Conservation (phyloP, 2,113 vertebrate species). For the Percina caprodes region DNA sequence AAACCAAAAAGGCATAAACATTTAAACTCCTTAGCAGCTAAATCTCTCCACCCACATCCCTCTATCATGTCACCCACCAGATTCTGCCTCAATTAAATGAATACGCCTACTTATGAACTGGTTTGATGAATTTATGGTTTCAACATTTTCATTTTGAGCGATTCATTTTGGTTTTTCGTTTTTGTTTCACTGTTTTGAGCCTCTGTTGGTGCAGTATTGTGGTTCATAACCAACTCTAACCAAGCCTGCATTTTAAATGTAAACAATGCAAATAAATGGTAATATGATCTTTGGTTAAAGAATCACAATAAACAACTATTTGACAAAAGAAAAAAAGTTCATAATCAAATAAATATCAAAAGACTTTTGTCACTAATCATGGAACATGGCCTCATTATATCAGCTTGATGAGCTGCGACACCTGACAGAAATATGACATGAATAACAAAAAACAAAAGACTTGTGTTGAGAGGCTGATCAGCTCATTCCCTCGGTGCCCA, state of each 20-base stretch:
- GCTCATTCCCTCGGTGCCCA: conserved; percentile 68
- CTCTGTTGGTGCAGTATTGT: background rate
- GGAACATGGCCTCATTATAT: conserved; percentile 82
- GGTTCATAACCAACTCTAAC: background rate
- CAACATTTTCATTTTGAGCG: conserved; percentile 10
- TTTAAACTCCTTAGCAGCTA: conserved; percentile 64
- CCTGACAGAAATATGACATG: conserved; percentile 78
- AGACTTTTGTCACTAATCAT: conserved; percentile 69
- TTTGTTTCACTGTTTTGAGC: background rate
- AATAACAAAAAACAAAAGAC: conserved; percentile 72
- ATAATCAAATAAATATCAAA: conserved; percentile 70
- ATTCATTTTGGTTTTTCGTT: conserved; percentile 6
- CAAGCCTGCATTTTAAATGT: conserved; percentile 11
- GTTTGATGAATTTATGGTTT: conserved; percentile 37
- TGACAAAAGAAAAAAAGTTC: conserved; percentile 46
- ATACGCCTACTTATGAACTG: conserved; percentile 55
- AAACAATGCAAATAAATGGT: conserved; percentile 21
- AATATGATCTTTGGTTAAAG: conserved; percentile 16
- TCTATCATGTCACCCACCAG: conserved; percentile 57
- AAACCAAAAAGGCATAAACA: conserved; percentile 51
- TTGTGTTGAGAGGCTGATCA: conserved; percentile 67
- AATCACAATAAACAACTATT: conserved; percentile 35
- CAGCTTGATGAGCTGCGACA: conserved; percentile 81
- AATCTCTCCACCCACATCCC: conserved; percentile 57
- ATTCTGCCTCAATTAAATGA: conserved; percentile 64